Conservation (phyloP, 2,797 vertebrate genomes). For the Spatula clypeata region DNA sequence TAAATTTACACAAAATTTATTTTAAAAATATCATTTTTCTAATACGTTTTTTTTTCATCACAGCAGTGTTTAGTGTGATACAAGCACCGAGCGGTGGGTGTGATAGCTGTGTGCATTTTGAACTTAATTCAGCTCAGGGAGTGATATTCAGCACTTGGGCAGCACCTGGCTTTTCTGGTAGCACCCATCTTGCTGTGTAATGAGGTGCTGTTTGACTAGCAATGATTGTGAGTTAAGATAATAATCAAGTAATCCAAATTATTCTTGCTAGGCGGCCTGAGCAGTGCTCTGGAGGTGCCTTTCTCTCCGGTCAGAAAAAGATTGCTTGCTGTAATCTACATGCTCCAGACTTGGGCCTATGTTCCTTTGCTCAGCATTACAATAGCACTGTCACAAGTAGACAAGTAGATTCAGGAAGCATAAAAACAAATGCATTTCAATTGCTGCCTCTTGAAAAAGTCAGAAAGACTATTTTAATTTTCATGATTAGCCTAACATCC, state of each 20-base stretch:
- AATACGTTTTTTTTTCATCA: rapidly evolving
- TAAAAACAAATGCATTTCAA: not conserved
- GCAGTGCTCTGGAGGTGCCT: not conserved
- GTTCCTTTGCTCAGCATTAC: not conserved
- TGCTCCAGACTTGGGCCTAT: not conserved
- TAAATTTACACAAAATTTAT: not conserved
- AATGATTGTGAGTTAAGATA: not conserved
- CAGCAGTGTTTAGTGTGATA: not conserved
- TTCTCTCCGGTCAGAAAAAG: too few species aligned
- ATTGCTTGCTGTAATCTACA: not conserved
- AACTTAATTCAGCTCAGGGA: rapidly evolving
- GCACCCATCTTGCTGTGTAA: not conserved
- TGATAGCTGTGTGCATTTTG: not conserved
- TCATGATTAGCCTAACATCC: not conserved
- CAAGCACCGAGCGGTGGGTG: not conserved
- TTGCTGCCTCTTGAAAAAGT: not conserved
- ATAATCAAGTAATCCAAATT: not conserved
- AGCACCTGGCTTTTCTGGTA: rapidly evolving
- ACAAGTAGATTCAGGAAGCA: rapidly evolving
- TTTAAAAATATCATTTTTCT: rapidly evolving
- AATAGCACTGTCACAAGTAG: not conserved
- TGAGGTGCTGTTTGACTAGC: not conserved
- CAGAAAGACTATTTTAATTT: not conserved
- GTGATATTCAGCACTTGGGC: not conserved
- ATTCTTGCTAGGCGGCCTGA: not conserved